Evolutionary conservation across 2,797 vertebrate species (phyloP).

Genomic region (Phrynocephalus guinanensis): DNA sequence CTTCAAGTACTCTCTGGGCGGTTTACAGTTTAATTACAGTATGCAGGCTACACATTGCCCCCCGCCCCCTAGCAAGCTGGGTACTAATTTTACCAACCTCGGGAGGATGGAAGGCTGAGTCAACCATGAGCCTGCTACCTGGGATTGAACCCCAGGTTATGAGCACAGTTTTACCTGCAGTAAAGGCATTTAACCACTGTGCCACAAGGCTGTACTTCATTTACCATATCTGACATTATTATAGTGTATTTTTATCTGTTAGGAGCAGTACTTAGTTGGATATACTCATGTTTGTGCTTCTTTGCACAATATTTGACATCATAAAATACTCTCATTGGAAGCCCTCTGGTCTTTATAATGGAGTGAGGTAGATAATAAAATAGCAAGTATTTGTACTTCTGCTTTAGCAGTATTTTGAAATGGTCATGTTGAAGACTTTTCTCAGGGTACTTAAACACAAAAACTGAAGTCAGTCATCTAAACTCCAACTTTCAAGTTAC

Average conservation of each 20-base stretch:
- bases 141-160: too few species aligned
- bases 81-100: too few species aligned
- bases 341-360: neutral
- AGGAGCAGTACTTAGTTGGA: neutral
- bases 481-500: slow-evolving; percentile 2
- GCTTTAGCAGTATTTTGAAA: neutral
- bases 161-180: too few species aligned
- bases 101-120: too few species aligned
- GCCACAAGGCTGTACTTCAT: neutral
- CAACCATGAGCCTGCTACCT: too few species aligned
- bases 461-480: neutral
- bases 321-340: neutral
- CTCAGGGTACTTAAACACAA: neutral
- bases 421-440: neutral
- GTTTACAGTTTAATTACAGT: too few species aligned
- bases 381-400: neutral
- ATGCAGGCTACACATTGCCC: too few species aligned
- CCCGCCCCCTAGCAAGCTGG: too few species aligned
- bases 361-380: too few species aligned
- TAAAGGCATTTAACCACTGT: too few species aligned
- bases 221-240: neutral
- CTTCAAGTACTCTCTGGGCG: too few species aligned
- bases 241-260: neutral
- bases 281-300: neutral
- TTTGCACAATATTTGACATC: neutral